Evolutionary conservation across 1,140 invertebrate genomes (phyloP), one percentile per base, ranked within the genome.

Genomic region (Acromyrmex heyeri): DNA sequence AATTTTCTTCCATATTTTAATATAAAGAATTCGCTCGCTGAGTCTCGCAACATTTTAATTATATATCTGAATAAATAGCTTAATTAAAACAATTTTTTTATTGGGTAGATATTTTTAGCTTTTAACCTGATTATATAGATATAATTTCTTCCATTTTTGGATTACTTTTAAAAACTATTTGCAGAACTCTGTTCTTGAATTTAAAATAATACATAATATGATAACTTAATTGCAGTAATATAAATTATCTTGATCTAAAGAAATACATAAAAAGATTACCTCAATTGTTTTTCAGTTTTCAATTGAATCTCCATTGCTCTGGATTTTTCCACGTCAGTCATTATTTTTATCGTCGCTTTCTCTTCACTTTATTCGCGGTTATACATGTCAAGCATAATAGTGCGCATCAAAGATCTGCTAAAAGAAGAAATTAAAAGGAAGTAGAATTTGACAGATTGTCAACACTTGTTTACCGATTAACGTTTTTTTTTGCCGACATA

Each of bases 241-340:
- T 44, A 12, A 44, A 44, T 10, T 44, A 50, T 16, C 8, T 3
- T 30, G 5, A 50, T 57, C 0, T 27, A 21, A 64, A n/a, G 1
- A 48, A 65, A 14, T 16, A 21, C 38, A 67, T 27, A n/a, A 73
- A 24, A 12, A 90, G 88, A 82, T 93, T 93, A 94, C 93, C 85
- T 91, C 75, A 91, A 75, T 12, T 76, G 24, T n/a, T 73, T 81
- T 48, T 91, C 87, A 21, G 87, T 69, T 69, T 87, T 73, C 4
- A 89, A 79, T 50, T 92, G 88, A 34, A 95, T 73, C 85, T 93
- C 90, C 2, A 77, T 85, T 0, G 89, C 89, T 61, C 86, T 90
- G 30, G 89, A 77, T 70, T 92, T 89, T 78, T 86, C 92, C 7
- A 94, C 90, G 64, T 95, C 93, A 57, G 89, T 93, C 94, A 95